These are phyloP conservation scores for Gobionotothen gibberifrons DNA, from an alignment of 2,797 vertebrate species.

Conservation along the genomic window DNA sequence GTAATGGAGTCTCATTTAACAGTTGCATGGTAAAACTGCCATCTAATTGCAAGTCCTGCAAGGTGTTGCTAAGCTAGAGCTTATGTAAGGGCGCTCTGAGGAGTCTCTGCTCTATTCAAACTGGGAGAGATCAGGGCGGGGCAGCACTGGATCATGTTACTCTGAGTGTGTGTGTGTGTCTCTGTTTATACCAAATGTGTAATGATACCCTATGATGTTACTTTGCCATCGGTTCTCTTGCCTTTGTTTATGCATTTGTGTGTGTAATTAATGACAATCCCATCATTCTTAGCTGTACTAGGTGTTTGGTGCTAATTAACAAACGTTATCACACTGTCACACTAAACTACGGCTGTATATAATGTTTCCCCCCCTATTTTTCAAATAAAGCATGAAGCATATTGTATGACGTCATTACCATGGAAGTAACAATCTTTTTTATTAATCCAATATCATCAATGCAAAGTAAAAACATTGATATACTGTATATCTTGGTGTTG, in stretches of 20 bases:
- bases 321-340: neutral
- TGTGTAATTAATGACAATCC: neutral
- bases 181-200: slow-evolving; percentile 27
- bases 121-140: slow-evolving; percentile 39
- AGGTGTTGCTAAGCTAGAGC: slow-evolving; percentile 39
- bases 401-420: no score
- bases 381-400: no score
- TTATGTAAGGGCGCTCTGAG: slow-evolving; percentile 16
- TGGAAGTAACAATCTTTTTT: no score
- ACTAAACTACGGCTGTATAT: no score
- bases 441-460: no score
- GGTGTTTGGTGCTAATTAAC: neutral
- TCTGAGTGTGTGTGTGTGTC: slow-evolving; percentile 5
- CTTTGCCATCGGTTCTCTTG: slow-evolving; percentile 3
- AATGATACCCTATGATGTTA: slow-evolving; percentile 33
- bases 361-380: no score
- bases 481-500: no score
- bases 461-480: no score
- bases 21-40: slow-evolving; percentile 31
- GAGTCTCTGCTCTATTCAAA: slow-evolving; percentile 32
- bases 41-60: slow-evolving; percentile 41
- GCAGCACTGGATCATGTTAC: slow-evolving; percentile 41
- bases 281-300: neutral
- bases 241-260: slow-evolving; percentile 14
- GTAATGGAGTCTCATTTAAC: slow-evolving; percentile 34